phyloP scores from a whole-genome alignment of 2,888 invertebrate genomes.

The Leucophenga maculata region DNA sequence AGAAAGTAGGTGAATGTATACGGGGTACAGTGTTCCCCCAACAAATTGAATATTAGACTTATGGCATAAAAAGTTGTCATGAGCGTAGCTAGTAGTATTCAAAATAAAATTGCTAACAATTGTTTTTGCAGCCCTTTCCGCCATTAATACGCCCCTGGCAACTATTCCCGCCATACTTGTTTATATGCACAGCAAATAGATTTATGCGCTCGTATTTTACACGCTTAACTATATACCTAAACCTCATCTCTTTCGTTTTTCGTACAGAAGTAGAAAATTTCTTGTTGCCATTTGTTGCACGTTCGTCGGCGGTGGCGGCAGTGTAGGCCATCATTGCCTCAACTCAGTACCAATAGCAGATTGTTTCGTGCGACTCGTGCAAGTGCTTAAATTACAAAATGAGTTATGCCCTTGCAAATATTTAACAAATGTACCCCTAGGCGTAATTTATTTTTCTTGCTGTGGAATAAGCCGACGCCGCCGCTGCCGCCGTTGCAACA shows the following conservation, averaged over 20 bases:
- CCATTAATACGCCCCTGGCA: background rate
- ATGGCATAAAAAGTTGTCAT: background rate
- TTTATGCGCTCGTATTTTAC: constrained; percentile 62
- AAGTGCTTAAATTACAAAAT: constrained; percentile 52
- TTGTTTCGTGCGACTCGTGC: constrained; percentile 33
- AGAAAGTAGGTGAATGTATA: no score
- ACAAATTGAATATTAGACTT: background rate
- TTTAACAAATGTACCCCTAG: constrained; percentile 33
- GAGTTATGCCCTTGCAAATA: constrained; percentile 45
- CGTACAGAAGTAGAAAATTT: no score
- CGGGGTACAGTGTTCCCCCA: background rate
- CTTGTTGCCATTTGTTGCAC: constrained; percentile 34
- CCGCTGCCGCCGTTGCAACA: no score
- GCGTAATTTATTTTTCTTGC: constrained; percentile 15
- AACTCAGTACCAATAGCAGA: constrained; percentile 23
- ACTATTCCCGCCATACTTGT: constrained; percentile 31
- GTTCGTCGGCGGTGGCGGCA: constrained; percentile 32
- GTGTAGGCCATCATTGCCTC: constrained; percentile 1
- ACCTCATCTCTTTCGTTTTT: background rate
- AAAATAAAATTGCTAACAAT: background rate
- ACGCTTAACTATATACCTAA: constrained; percentile 45
- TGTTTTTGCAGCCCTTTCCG: no score
- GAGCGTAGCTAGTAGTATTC: no score
- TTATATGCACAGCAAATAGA: constrained; percentile 59
- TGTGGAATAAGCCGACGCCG: constrained; percentile 11